Evolutionary conservation across 2,797 vertebrate species (phyloP).

Genomic region (Buceros bicornis): DNA sequence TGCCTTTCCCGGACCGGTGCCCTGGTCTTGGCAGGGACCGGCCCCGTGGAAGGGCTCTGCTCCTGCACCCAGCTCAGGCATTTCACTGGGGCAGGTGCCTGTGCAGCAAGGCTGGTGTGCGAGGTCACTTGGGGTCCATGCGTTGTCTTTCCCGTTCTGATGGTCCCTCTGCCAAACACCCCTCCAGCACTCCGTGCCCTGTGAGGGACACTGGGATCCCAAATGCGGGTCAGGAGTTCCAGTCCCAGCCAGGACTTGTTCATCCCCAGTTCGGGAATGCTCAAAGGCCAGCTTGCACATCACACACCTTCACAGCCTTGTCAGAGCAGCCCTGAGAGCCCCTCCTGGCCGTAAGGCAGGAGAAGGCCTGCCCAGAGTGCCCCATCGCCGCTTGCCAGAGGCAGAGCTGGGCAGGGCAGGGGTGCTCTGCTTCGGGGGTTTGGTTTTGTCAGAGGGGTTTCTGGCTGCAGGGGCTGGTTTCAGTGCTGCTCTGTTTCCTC

Average conservation of each 20-base stretch:
- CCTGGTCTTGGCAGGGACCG: fast-evolving
- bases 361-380: background rate
- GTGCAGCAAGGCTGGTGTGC: background rate
- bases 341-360: background rate
- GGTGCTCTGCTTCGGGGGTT: background rate
- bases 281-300: fast-evolving
- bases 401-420: background rate
- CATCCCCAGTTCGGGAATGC: background rate
- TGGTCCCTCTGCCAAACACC: background rate
- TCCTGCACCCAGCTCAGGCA: background rate
- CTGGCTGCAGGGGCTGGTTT: background rate
- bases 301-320: background rate
- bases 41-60: background rate
- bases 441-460: background rate
- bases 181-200: fast-evolving
- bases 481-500: background rate
- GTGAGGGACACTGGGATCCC: background rate
- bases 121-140: fast-evolving
- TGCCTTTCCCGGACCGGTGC: background rate
- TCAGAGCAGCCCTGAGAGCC: background rate
- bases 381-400: fast-evolving
- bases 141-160: fast-evolving
- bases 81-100: fast-evolving
- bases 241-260: background rate
- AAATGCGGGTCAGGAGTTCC: background rate